Percentiles rank a stretch among this genome's conserved stretches.
Conservation (phyloP, 1,140 invertebrate genomes). For the Cyclina sinensis region DNA sequence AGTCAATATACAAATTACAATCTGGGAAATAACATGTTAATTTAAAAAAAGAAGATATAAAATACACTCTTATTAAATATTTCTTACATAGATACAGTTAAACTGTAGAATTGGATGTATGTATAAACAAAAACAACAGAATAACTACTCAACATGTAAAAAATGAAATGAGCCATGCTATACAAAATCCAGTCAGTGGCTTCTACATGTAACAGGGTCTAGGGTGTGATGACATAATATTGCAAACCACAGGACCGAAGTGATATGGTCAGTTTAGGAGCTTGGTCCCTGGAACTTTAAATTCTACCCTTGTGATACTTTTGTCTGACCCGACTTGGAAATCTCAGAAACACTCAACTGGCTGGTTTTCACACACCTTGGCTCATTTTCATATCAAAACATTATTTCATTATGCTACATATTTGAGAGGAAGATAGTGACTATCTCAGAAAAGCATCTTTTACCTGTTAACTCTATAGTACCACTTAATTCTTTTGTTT, state of each 20-base stretch:
- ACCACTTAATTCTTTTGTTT: not conserved
- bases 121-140: slow-evolving; percentile 28
- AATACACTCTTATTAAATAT: not conserved
- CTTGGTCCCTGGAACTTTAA: too few relatives aligned
- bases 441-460: not conserved
- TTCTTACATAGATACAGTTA: slow-evolving; percentile 33
- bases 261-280: too few relatives aligned
- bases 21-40: not conserved
- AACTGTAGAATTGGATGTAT: slow-evolving; percentile 16
- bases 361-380: not conserved
- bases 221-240: too few relatives aligned
- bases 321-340: too few relatives aligned
- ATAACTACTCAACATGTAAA: slow-evolving; percentile 1
- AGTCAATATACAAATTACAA: not conserved
- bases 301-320: too few relatives aligned
- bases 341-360: too few relatives aligned
- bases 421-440: not conserved
- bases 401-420: slow-evolving; percentile 5
- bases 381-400: not conserved
- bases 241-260: too few relatives aligned
- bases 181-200: not conserved
- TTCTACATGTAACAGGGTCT: not conserved
- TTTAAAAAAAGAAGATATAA: slow-evolving; percentile 41
- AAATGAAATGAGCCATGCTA: not conserved
- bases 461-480: too few relatives aligned